Conservation (phyloP, 2,888 invertebrate genomes). For the Oeneis ivallda region DNA sequence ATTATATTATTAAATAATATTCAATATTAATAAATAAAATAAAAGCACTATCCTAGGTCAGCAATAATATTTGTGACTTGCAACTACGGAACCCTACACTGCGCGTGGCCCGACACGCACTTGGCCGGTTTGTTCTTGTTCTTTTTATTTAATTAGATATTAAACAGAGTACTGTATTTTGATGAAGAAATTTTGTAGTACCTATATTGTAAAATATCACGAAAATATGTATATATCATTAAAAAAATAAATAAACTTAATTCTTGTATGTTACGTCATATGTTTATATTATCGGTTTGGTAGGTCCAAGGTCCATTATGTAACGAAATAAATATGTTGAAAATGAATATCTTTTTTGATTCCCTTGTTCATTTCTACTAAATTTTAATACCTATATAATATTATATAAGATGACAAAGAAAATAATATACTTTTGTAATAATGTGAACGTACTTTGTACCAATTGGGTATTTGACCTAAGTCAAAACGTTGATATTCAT, state of each 20-base stretch:
- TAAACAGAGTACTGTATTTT: not conserved
- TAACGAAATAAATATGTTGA: constrained; percentile 36
- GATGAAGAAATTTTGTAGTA: not conserved
- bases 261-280: constrained; percentile 12
- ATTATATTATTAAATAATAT: too few relatives aligned
- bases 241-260: constrained; percentile 7
- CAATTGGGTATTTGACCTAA: too few relatives aligned
- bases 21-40: too few relatives aligned
- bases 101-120: too few relatives aligned
- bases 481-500: too few relatives aligned
- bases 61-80: too few relatives aligned
- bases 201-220: not conserved
- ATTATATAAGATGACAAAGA: not conserved
- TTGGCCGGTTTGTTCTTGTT: too few relatives aligned
- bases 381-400: not conserved
- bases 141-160: not conserved
- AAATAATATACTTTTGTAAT: too few relatives aligned
- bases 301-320: constrained; percentile 28
- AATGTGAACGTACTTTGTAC: too few relatives aligned
- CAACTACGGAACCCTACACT: too few relatives aligned
- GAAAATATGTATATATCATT: not conserved
- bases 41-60: too few relatives aligned
- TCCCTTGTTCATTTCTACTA: not conserved
- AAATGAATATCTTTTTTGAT: constrained; percentile 30
- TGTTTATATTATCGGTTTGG: constrained; percentile 34